phyloP scores from a whole-genome alignment of 2,888 invertebrate species.

The Pollenia amentaria region DNA sequence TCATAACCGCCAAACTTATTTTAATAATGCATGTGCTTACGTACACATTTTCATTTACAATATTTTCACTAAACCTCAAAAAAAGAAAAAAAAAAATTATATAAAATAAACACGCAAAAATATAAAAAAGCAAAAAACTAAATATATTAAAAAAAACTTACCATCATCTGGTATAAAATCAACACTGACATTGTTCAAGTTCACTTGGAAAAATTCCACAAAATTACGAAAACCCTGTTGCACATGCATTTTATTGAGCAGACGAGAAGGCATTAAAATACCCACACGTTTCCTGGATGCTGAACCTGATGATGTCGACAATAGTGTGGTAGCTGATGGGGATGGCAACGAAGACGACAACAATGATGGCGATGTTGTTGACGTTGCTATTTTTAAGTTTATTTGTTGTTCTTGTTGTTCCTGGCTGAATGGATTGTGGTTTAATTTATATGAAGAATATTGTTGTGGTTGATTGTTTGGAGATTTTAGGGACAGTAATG shows the following conservation, averaged over 20 bases:
- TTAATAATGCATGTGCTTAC: not conserved
- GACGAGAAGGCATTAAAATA: constrained; percentile 81
- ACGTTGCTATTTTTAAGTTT: constrained; percentile 16
- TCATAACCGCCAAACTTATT: too few relatives aligned
- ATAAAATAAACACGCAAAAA: constrained; percentile 53
- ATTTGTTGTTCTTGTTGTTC: constrained; percentile 64
- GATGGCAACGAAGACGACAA: constrained; percentile 24
- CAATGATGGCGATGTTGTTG: constrained; percentile 45
- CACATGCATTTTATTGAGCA: constrained; percentile 81
- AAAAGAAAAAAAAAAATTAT: not conserved
- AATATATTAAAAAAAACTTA: constrained; percentile 77
- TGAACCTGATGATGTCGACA: not conserved
- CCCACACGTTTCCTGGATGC: constrained; percentile 77
- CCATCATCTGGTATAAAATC: constrained; percentile 83
- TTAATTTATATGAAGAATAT: constrained; percentile 27
- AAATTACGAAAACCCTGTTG: constrained; percentile 83
- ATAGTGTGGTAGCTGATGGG: not conserved
- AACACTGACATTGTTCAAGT: constrained; percentile 81
- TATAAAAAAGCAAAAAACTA: constrained; percentile 46
- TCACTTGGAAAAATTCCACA: constrained; percentile 82
- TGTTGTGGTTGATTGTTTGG: constrained; percentile 62
- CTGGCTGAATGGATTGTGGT: constrained; percentile 9
- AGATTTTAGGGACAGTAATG: constrained; percentile 16
- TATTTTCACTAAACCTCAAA: too few relatives aligned
- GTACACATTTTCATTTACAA: not conserved